Evolutionary conservation across 1,140 invertebrate species (phyloP), one percentile per base, ranked within the genome.

Genomic region (Ephestia elutella): DNA sequence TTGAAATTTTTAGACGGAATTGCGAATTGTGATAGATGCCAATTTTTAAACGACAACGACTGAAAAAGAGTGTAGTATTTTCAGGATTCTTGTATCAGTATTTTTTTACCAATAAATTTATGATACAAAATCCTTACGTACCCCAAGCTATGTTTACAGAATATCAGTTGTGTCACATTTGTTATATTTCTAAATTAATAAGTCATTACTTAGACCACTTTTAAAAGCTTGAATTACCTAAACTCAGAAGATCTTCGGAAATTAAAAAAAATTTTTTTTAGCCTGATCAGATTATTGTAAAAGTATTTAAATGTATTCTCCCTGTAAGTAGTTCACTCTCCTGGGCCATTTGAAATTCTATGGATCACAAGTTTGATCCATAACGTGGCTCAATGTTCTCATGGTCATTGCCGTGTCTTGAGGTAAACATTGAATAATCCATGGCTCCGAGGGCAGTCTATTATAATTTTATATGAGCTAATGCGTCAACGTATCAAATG

Each of bases 361-460:
- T 15, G 1, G 38, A 44, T 1, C 38, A 44, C 7, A 25, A 25
- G 7, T 44, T 44, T n/a, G 38, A 44, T 44, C 15, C 38, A 44
- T 44, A 17, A 44, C 38, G 7, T n/a, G 38, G n/a, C 13, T 15
- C 38, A 3, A 4, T 44, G 13, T 15, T 15, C 60, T 61, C 70
- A 65, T 73, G 75, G 70, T 78, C 73, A 76, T 68, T 76, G 71
- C 65, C 68, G 75, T 56, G 57, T 50, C 53, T 50, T 50, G 65
- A 59, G 60, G 68, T 69, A 78, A 81, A 80, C 66, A 76, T 72
- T 82, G 80, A 79, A 82, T 80, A 76, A 80, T 69, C 67, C 73
- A 82, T 75, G 68, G 56, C 19, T n/a, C 44, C 58, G 44, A 38
- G 55, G 20, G 54, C 32, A 55, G 56, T 59, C 55, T 60, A 82